Conservation (phyloP, 2,113 vertebrate genomes). For the Halcyon malimbica region DNA sequence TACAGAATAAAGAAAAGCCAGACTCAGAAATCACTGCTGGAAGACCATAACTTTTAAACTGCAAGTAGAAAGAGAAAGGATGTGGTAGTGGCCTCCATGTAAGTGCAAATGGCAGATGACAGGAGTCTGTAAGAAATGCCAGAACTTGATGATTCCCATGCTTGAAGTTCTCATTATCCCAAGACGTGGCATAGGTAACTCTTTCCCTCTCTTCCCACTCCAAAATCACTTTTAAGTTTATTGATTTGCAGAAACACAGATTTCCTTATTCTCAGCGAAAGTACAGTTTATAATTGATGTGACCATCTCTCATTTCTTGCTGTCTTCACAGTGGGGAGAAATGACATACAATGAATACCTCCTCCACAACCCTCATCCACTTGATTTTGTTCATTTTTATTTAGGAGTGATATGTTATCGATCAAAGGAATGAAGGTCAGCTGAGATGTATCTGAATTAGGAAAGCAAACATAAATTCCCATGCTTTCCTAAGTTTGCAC, state of each 20-base stretch:
- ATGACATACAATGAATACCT: background rate
- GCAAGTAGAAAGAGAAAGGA: conserved; percentile 9
- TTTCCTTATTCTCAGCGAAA: background rate
- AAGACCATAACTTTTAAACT: conserved; percentile 27
- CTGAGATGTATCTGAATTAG: background rate
- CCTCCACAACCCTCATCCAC: background rate
- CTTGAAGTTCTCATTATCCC: background rate
- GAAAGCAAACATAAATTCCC: background rate
- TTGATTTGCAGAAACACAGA: background rate
- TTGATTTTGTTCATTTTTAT: background rate
- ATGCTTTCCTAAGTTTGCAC: background rate
- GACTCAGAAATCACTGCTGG: conserved; percentile 24
- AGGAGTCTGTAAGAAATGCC: background rate
- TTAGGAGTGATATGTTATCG: background rate
- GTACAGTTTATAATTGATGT: background rate
- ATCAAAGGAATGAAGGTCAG: background rate
- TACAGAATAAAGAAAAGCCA: background rate
- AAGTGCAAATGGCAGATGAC: background rate
- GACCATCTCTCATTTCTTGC: background rate
- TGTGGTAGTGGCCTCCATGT: background rate
- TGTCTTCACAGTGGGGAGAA: background rate
- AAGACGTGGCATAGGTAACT: background rate
- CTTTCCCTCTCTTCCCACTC: background rate
- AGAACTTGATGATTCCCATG: background rate
- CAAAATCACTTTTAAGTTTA: background rate